Base-by-base conservation (phyloP, 2,888 invertebrate species). In the Griposia aprilina region DNA sequence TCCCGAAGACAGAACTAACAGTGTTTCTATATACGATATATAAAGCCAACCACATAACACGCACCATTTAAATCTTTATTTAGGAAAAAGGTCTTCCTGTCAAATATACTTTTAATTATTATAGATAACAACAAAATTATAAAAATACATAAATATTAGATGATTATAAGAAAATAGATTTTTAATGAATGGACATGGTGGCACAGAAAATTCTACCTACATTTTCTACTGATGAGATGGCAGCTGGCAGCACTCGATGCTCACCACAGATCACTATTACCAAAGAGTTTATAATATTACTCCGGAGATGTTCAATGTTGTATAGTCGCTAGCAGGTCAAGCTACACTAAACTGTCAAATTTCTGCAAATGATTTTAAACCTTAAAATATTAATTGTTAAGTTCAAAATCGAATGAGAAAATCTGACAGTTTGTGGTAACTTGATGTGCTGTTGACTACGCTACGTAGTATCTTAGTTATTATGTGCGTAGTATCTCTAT, bases 181-280 rank as follows among this genome's bases (percentile, higher is more conserved):
- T n/a, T n/a, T n/a, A n/a, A 67, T 67, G 15, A 23, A 52, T 36
- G 30, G 17, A n/a, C 17, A 7, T 69, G 17, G 23, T 36, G 17
- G 55, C 36, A 36, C 7, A n/a, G 10, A 30, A 30, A 50, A 3
- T 17, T 59, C 26, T 26, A 41, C 36, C 2, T 36, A 57, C 6
- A 15, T 20, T 30, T 75, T 48, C 2, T 10, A 57, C 7, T 20
- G 59, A 48, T n/a, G n/a, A n/a, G n/a, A n/a, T n/a, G n/a, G n/a
- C n/a, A 36, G 10, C n/a, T 86, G 78, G 90, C 90, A 88, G 36
- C 36, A 88, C 87, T 84, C 66, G 52, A 57, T 63, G 73, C 63
- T 72, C 63, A 73, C 59, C 72, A n/a, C n/a, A n/a, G n/a, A n/a
- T n/a, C n/a, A n/a, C n/a, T n/a, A n/a, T n/a, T n/a, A n/a, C n/a